Base-by-base conservation (phyloP, 2,888 invertebrate species). In the Fragum fragum region DNA sequence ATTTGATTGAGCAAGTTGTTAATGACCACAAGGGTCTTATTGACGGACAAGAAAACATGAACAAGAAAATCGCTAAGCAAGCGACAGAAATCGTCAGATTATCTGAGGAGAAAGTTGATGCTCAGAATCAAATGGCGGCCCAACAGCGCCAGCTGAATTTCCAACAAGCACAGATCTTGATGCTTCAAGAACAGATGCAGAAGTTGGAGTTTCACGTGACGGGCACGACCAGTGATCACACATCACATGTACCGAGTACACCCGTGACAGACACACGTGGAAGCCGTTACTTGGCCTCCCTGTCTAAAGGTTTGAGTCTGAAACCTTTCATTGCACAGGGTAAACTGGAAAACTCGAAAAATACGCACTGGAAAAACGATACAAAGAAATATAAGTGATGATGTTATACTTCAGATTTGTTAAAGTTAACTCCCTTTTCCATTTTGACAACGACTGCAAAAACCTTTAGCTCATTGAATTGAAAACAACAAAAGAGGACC, bases 81-180 rank as follows among this genome's bases (percentile, higher is more conserved):
- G 75, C 82, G 3, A 85, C 86, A 16, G 85, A 89, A 16, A 87
- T 89, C 3, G 77, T 73, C n/a, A 76, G 80, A 18, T 74, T 89
- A 9, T 57, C 76, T 0, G 76, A 85, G n/a, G 88, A 87, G 42
- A 89, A 88, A 73, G 78, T 77, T 1, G 86, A 86, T 18, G 81
- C 89, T 0, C 84, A 86, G 42, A 76, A 74, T 18, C 85, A 83
- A 39, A 78, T 89, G 81, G 79, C 83, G 2, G 80, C 81, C 5
- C 89, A 89, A 39, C 89, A 89, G 53, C 76, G 86, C 42, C 89
- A 89, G 72, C 69, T 89, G 16, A 88, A 87, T 70, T 81, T 87
- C 59, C 89, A 89, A 32, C 88, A 89, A 14, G 83, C 88, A n/a
- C 86, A 86, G 55, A 81, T 89, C 14, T 75, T 81, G 39, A 84